These are phyloP conservation scores for Misgurnus anguillicaudatus DNA, from an alignment of 2,113 vertebrate species.

Conservation along the genomic window DNA sequence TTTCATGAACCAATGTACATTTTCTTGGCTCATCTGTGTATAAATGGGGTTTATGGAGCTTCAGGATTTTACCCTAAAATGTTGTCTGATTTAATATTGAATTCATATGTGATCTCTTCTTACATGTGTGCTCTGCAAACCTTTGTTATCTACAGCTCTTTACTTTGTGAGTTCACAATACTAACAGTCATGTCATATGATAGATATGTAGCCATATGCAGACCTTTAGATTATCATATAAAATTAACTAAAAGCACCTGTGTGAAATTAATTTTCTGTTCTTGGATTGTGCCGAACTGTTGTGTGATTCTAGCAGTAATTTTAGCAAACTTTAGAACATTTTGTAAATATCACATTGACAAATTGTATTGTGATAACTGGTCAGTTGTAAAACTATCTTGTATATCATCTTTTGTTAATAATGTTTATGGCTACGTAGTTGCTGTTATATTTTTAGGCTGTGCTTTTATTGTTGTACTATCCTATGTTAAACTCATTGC, in stretches of 20 bases:
- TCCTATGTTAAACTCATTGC: slow-evolving; percentile 18
- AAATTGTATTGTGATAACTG: slow-evolving; percentile 15
- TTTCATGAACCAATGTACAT: slow-evolving; percentile 6
- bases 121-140: slow-evolving; percentile 9
- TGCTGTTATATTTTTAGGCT: not conserved
- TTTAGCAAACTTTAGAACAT: not conserved
- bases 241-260: not conserved
- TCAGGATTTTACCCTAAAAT: slow-evolving; percentile 32
- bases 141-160: slow-evolving; percentile 34
- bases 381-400: slow-evolving; percentile 12
- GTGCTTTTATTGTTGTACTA: not conserved
- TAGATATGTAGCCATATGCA: slow-evolving; percentile 37
- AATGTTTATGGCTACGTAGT: slow-evolving; percentile 20
- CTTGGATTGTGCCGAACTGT: not conserved
- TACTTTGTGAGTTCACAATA: slow-evolving; percentile 26
- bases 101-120: slow-evolving; percentile 11
- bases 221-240: slow-evolving; percentile 20
- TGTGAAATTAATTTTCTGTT: not conserved
- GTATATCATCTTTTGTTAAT: not conserved
- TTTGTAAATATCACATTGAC: slow-evolving; percentile 1
- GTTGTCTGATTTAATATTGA: not conserved
- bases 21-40: slow-evolving; percentile 33
- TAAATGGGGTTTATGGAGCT: slow-evolving; percentile 28
- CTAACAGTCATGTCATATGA: slow-evolving; percentile 35
- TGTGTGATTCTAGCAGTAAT: not conserved